Evolutionary conservation across 2,797 vertebrate species (phyloP).

Genomic region (Ptychobarbus kaznakovi): DNA sequence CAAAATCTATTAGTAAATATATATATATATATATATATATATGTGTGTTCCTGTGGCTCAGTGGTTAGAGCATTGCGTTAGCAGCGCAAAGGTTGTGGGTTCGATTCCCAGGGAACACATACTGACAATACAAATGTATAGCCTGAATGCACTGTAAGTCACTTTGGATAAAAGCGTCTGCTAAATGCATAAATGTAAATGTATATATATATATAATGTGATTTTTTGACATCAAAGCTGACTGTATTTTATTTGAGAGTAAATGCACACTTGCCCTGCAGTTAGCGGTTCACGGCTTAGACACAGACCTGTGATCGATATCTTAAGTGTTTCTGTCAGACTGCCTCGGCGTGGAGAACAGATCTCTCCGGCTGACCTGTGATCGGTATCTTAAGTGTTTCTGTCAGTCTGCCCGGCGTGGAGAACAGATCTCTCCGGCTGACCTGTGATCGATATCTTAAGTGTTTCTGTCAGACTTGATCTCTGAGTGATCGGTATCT

Average conservation of each 20-base stretch:
- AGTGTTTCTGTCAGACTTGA: constrained; percentile 35
- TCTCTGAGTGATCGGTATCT: no score
- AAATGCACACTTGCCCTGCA: neutral
- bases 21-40: no score
- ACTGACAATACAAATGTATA: no score
- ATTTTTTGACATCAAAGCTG: neutral
- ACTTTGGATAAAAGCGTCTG: no score
- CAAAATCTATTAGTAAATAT: neutral
- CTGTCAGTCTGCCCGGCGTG: constrained; percentile 21
- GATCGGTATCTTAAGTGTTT: constrained; percentile 40
- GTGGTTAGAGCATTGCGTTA: no score
- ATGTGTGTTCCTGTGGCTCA: no score
- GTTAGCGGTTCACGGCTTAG: constrained; percentile 16
- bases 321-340: constrained; percentile 35
- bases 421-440: constrained; percentile 35
- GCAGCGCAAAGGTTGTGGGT: no score
- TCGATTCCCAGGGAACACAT: no score
- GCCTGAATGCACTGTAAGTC: no score
- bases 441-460: no score
- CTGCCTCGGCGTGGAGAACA: constrained; percentile 22
- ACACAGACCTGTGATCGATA: constrained; percentile 20
- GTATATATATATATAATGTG: neutral
- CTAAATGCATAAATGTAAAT: no score
- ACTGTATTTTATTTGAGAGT: neutral
- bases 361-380: constrained; percentile 37